Percentiles rank a stretch among this genome's conserved stretches.
phyloP scores from a whole-genome alignment of 2,797 vertebrate species.

The Coccyzus lansbergi region DNA sequence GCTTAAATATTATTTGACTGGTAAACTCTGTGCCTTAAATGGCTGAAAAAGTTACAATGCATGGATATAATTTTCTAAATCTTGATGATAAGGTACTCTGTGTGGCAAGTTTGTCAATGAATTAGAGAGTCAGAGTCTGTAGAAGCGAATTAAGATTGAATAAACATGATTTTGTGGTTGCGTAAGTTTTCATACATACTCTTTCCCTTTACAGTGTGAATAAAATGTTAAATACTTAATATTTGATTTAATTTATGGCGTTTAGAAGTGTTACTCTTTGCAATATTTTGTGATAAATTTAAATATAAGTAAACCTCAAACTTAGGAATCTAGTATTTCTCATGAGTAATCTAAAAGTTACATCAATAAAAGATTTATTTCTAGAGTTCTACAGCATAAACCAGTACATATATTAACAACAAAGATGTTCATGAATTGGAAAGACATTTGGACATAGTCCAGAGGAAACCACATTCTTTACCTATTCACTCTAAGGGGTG shows the following conservation, averaged over 20 bases:
- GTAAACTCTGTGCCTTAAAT: neutral
- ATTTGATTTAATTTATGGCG: neutral
- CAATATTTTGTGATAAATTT: neutral
- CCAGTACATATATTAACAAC: neutral
- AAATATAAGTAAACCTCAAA: neutral
- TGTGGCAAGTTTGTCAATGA: neutral
- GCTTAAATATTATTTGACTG: neutral
- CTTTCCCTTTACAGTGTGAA: neutral
- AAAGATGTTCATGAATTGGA: neutral
- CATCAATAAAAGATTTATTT: neutral
- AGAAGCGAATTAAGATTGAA: neutral
- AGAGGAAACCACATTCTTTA: neutral
- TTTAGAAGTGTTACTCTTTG: neutral
- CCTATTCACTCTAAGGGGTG: too few species aligned
- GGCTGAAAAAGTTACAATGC: neutral
- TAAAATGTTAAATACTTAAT: neutral
- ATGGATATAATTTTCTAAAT: neutral
- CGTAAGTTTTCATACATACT: neutral
- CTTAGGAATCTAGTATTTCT: neutral
- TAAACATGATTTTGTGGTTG: neutral
- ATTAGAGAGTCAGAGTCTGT: neutral
- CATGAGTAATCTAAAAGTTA: neutral
- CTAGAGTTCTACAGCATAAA: neutral
- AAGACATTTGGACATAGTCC: neutral
- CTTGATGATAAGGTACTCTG: neutral